Percentiles rank a stretch among this genome's conserved stretches.
phyloP scores from a whole-genome alignment of 1,140 invertebrate species.

The Drosophila malerkotliana region DNA sequence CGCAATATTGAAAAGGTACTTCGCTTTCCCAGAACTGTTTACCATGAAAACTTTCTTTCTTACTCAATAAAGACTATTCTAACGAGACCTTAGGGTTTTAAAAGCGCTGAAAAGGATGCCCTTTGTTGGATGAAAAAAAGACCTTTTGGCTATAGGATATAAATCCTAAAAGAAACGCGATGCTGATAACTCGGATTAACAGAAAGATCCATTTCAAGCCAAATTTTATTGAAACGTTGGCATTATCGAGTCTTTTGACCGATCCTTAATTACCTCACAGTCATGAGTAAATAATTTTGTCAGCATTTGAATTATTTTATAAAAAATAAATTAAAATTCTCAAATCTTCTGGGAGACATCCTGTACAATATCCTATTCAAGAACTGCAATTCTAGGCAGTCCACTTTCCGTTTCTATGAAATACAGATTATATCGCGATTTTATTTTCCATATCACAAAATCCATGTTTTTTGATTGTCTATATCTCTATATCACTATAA shows the following conservation, averaged over 20 bases:
- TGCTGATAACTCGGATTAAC: too few species aligned
- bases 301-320: too few species aligned
- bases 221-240: not conserved
- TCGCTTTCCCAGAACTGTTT: conserved; percentile 27
- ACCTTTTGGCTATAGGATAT: not conserved
- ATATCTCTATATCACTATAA: conserved; percentile 68
- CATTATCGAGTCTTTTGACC: conserved; percentile 1
- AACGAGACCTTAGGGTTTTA: conserved; percentile 28
- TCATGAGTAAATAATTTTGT: too few species aligned
- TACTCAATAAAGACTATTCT: conserved; percentile 31
- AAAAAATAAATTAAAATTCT: too few species aligned
- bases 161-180: too few species aligned
- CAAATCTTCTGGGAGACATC: not conserved
- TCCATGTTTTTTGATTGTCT: conserved; percentile 69
- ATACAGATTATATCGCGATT: conserved; percentile 23
- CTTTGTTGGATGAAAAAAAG: conserved; percentile 13
- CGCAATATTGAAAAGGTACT: conserved; percentile 82
- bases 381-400: not conserved
- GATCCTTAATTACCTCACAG: not conserved
- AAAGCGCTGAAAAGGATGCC: conserved; percentile 29
- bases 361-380: not conserved
- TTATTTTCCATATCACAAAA: conserved; percentile 48
- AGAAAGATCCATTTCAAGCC: not conserved
- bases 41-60: conserved; percentile 21
- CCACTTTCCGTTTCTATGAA: conserved; percentile 5